phyloP scores from a whole-genome alignment of 2,113 vertebrate genomes.

The Ceuthmochares aereus region DNA sequence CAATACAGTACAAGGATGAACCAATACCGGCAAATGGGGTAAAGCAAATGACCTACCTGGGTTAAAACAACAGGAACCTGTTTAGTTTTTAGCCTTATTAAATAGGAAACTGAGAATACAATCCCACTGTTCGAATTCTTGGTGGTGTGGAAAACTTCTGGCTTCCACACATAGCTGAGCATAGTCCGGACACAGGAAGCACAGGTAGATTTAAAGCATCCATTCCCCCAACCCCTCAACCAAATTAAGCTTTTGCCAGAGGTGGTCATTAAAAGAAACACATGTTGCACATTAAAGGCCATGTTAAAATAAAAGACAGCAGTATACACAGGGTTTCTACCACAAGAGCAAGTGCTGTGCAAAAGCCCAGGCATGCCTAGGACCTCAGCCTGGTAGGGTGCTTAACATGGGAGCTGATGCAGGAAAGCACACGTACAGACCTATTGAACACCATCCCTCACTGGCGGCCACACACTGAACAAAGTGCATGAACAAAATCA shows the following conservation, averaged over 20 bases:
- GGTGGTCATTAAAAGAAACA: background rate
- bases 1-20: background rate
- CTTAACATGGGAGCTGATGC: background rate
- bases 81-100: background rate
- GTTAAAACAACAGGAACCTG: background rate
- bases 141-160: background rate
- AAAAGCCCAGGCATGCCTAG: background rate
- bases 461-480: rapidly evolving
- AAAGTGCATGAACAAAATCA: background rate
- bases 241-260: conserved; percentile 9
- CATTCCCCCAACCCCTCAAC: background rate
- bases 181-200: background rate
- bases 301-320: background rate
- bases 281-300: conserved; percentile 1
- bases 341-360: rapidly evolving
- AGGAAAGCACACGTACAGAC: background rate
- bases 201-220: conserved; percentile 27
- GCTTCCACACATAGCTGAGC: background rate
- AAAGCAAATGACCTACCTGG: background rate
- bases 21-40: background rate
- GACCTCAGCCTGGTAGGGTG: background rate
- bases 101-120: background rate
- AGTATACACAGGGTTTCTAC: background rate
- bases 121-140: background rate
- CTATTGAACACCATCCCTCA: background rate